Base-by-base conservation (phyloP, 2,113 vertebrate genomes). In the Pogona vitticeps region DNA sequence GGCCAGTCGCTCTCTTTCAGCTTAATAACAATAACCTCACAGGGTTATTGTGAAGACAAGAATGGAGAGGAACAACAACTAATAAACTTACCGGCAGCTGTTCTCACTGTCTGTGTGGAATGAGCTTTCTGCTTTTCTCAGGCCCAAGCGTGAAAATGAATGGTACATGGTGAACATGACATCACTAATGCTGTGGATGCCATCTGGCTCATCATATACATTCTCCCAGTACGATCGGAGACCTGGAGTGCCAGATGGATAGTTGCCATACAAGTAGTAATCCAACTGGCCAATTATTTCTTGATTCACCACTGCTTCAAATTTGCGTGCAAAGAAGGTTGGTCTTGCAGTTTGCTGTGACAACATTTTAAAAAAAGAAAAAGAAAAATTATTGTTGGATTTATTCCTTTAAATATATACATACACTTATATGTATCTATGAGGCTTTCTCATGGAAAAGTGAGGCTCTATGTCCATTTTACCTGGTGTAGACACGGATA, bases 271-370 rank as follows among this genome's bases (percentile, higher is more conserved):
- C 94, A 99, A 93, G 95, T 98, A 98, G 80, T 96, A 95, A 81
- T 99, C 99, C 96, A 99, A 89, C 94, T 99, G 98, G 90, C 98
- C 98, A 3, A 99, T 97, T 72, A 99, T 97, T 94, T 99, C 99
- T 95, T 99, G 98, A 70, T 99, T 99, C 84, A 99, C 99, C 70
- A 98, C 97, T 0, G 98, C 98, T 90, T 99, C 98, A 28, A 99
- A 99, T 95, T 99, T 99, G 79, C 98, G 97, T 38, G 98, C 99
- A 21, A 99, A 99, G 96, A 99, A 99, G 13, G 98, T 99, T 2
- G 99, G 99, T 85, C 99, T 95, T 83, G 98, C 96, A 0, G 98
- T 99, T 97, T 99, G 99, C 99, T 99, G 96, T 31, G 61, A 92
- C 92, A 42, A 63, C 8, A n/a, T 0, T 6, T 72, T 88, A 90